Base-by-base conservation (phyloP, 2,888 invertebrate genomes). In the Troides helena region DNA sequence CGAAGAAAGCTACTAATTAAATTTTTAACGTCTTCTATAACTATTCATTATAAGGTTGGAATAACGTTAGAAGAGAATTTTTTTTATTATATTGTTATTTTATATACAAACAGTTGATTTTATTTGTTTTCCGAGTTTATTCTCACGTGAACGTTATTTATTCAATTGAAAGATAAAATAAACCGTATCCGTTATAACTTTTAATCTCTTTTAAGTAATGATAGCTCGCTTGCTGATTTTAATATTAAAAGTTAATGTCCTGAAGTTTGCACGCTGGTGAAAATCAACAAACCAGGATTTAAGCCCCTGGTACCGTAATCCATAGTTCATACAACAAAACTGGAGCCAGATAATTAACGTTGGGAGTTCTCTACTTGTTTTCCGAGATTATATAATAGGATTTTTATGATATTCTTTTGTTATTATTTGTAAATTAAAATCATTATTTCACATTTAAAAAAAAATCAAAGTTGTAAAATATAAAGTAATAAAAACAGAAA, bases 201-300 rank as follows among this genome's bases (percentile, higher is more conserved):
- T 63, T 50, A 63, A 68, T 68, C 50, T 53, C 3, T 21, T 18
- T 64, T 50, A 63, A 36, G 68, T 23, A 68, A 68, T 36, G 43
- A 68, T 39, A 39, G 59, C 59, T 53, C 21, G 59, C 58, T 68
- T 68, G 53, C 68, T 50, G 58, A 50, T 68, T 68, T 68, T 53
- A 68, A 64, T 60, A 59, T 68, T 43, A 64, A 62, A 57, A 68
- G 12, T 39, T 58, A 62, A 17, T 30, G 46, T 68, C 59, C 63
- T 64, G 57, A 68, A 68, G 64, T 60, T 59, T 62, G 63, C 36
- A 8, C 21, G 65, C 61, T 57, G 25, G 43, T n/a, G 69, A 69
- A 61, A 61, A 65, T 65, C 69, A 65, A 69, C 69, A 69, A 61
- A 69, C 21, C 50, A 61, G 50, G 43, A 53, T 68, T 69, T 65